Conservation (phyloP, 2,797 vertebrate species). For the Spea hammondii region DNA sequence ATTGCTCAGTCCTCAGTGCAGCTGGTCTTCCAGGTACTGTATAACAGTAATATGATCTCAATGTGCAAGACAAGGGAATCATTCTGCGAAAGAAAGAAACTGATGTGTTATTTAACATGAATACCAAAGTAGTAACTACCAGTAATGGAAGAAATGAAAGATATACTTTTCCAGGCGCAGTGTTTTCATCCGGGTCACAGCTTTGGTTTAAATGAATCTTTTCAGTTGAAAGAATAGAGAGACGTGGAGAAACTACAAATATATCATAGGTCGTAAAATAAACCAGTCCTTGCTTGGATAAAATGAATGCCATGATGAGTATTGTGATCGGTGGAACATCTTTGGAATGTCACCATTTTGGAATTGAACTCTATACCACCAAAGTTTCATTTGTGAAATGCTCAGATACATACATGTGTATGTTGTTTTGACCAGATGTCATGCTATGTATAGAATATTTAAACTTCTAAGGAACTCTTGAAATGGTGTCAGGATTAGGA, state of each 20-base stretch:
- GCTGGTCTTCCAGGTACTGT: not conserved
- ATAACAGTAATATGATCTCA: conserved; percentile 38
- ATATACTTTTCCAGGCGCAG: conserved; percentile 28
- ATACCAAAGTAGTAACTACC: conserved; percentile 44
- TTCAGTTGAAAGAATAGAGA: conserved; percentile 41
- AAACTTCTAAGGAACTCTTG: too few relatives aligned
- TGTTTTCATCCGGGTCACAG: conserved; percentile 44
- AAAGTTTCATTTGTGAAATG: too few relatives aligned
- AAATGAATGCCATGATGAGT: too few relatives aligned
- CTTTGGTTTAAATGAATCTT: conserved; percentile 45
- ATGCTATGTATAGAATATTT: too few relatives aligned
- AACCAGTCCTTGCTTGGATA: not conserved
- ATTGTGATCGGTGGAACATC: too few relatives aligned
- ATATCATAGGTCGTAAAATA: not conserved
- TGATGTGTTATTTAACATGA: conserved; percentile 52
- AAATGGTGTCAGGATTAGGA: too few relatives aligned
- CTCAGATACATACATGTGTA: too few relatives aligned
- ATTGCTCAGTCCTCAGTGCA: conserved; percentile 17
- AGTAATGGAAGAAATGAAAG: conserved; percentile 35
- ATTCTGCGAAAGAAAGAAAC: conserved; percentile 28
- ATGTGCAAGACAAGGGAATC: conserved; percentile 37
- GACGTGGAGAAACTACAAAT: conserved; percentile 26
- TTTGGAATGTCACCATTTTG: too few relatives aligned
- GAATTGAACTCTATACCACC: too few relatives aligned
- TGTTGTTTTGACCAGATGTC: too few relatives aligned